Evolutionary conservation across 2,797 vertebrate species (phyloP).

Genomic region (Acrossocheilus fasciatus): DNA sequence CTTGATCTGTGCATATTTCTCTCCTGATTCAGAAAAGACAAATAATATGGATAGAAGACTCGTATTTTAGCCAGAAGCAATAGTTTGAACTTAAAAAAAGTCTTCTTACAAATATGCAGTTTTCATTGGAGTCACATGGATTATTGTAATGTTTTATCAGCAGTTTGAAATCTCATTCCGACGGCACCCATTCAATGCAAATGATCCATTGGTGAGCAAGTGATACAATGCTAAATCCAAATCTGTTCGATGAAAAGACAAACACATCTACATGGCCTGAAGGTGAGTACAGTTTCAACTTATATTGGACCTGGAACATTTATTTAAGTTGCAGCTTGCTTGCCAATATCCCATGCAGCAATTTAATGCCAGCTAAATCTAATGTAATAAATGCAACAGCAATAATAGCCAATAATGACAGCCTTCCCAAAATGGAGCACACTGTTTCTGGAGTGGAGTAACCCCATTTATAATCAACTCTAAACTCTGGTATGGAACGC

Average conservation of each 20-base stretch:
- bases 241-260: background rate
- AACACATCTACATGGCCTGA: background rate
- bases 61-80: background rate
- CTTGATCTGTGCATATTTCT: background rate
- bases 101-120: background rate
- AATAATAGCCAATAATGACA: background rate
- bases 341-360: background rate
- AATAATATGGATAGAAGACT: background rate
- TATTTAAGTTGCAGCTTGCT: background rate
- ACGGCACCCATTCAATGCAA: background rate
- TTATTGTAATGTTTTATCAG: background rate
- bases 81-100: background rate
- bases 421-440: background rate
- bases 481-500: background rate
- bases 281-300: background rate
- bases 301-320: too few species aligned
- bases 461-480: background rate
- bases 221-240: background rate
- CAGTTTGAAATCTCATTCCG: background rate
- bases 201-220: background rate
- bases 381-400: background rate
- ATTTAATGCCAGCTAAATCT: background rate
- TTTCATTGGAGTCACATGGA: background rate
- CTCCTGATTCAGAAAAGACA: background rate
- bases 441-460: conserved; percentile 3